Conservation (phyloP, 2,888 invertebrate genomes). For the Uropetala carovei region DNA sequence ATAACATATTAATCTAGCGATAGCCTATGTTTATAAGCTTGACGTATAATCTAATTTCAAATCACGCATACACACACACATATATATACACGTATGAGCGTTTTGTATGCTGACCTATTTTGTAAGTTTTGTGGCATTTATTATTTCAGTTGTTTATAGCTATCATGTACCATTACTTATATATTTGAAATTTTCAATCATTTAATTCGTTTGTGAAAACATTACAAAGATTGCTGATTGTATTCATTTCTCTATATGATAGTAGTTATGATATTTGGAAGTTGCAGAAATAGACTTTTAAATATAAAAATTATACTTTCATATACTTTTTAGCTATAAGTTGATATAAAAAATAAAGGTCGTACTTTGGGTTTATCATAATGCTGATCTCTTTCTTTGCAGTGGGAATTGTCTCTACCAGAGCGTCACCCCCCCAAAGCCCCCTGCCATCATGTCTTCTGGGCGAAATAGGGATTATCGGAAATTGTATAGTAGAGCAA, state of each 20-base stretch:
- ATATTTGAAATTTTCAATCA: neutral
- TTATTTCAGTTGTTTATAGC: neutral
- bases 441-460: slow-evolving; percentile 42
- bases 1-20: no score
- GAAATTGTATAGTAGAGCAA: neutral
- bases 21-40: no score
- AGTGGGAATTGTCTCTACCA: slow-evolving; percentile 34
- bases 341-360: neutral
- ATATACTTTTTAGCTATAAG: no score
- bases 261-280: neutral
- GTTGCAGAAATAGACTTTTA: neutral
- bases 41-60: no score
- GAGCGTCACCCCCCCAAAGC: neutral
- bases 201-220: neutral
- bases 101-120: no score
- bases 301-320: no score
- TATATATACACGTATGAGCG: no score
- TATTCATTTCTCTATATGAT: neutral
- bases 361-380: neutral
- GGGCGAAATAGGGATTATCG: slow-evolving; percentile 47
- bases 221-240: neutral
- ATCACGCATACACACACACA: no score
- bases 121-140: no score
- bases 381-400: neutral
- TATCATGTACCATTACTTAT: neutral